These are phyloP conservation scores for Callinectes sapidus DNA, from an alignment of 2,888 invertebrate genomes.

Conservation along the genomic window DNA sequence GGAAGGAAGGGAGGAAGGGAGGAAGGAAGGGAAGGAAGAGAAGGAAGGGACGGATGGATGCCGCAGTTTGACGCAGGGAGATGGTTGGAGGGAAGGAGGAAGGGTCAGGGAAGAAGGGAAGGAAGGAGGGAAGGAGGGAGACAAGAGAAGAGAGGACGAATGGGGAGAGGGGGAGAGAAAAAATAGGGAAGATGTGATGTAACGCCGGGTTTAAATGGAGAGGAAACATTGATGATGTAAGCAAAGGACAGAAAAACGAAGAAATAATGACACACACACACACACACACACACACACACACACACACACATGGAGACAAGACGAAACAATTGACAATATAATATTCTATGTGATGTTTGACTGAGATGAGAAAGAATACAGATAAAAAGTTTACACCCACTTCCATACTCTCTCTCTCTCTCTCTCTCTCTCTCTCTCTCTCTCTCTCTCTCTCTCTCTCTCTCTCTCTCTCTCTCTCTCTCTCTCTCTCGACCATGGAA, in stretches of 20 bases:
- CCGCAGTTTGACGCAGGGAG: constrained; percentile 22
- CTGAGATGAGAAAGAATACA: neutral
- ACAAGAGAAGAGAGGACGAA: neutral
- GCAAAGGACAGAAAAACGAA: neutral
- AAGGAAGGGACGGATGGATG: neutral
- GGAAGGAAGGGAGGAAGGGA: neutral
- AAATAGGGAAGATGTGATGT: neutral
- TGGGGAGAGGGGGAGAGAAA: neutral
- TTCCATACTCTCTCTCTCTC: neutral
- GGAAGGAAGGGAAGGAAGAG: no score
- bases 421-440: neutral
- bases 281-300: constrained; percentile 19
- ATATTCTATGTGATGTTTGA: neutral
- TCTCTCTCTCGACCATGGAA: neutral
- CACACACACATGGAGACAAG: constrained; percentile 13
- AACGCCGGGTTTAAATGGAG: neutral
- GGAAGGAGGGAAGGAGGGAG: neutral
- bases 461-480: neutral
- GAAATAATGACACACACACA: neutral
- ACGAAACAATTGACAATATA: neutral
- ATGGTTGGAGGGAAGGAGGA: neutral
- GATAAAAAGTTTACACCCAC: neutral
- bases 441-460: neutral
- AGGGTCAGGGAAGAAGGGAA: neutral
- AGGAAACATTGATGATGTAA: neutral